Conservation (phyloP, 1,140 invertebrate genomes). For the Listronotus bonariensis region DNA sequence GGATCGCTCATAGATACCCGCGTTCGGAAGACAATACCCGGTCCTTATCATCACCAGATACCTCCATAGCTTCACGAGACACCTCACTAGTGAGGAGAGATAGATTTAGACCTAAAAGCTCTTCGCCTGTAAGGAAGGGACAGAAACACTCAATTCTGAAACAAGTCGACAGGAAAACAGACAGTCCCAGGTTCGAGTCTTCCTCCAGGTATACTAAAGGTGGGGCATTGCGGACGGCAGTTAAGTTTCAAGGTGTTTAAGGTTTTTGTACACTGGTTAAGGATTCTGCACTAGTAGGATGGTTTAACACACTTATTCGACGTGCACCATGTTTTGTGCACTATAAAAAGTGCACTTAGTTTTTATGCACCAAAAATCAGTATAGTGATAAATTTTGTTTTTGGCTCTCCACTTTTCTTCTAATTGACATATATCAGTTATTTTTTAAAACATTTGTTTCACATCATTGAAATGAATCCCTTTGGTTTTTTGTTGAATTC, state of each 20-base stretch:
- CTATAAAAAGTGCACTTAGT: too few species aligned
- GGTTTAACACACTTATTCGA: not conserved
- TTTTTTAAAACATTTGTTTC: too few species aligned
- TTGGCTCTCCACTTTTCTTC: too few species aligned
- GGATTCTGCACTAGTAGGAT: not conserved
- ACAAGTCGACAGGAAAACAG: not conserved
- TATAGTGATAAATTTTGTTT: too few species aligned
- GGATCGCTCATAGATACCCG: conserved; percentile 77
- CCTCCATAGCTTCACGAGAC: conserved; percentile 50
- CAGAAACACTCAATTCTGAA: conserved; percentile 11
- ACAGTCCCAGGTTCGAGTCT: conserved; percentile 27
- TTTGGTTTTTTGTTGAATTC: too few species aligned
- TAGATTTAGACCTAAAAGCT: conserved; percentile 54
- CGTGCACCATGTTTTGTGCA: too few species aligned
- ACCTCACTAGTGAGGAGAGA: conserved; percentile 48
- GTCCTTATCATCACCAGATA: conserved; percentile 62
- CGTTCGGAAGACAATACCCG: conserved; percentile 67
- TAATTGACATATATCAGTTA: too few species aligned
- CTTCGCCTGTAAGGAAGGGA: conserved; percentile 51
- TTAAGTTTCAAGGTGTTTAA: conserved; percentile 3
- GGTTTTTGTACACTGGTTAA: conserved; percentile 5
- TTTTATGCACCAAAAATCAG: too few species aligned
- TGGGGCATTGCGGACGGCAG: conserved; percentile 27
- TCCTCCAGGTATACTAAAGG: conserved; percentile 36
- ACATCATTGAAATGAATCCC: too few species aligned